Evolutionary conservation across 37 sponge, comb jelly and placozoan species (phyloP), one percentile per base, ranked within the genome.

Genomic region (Haliclona indistincta): DNA sequence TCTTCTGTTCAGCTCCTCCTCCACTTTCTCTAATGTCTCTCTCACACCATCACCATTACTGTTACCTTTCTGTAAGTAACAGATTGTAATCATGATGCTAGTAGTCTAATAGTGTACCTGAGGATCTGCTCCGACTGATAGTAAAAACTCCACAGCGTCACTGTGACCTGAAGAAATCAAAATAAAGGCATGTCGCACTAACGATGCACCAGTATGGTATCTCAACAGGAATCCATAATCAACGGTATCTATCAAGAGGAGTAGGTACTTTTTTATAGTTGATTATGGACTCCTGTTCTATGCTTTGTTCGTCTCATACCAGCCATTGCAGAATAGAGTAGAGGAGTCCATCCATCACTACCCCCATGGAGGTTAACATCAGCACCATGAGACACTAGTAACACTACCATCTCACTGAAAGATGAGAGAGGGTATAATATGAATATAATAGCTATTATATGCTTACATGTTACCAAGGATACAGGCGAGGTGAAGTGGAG

Each of bases 401-500:
- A 29, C 23, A 44, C 54, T 3, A 82, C 83, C 79, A 86, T 66
- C 25, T 73, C 83, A 1, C 92, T 91, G 60, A 20, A 42, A 22
- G 38, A 11, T 19, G 62, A 2, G 32, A 36, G 28, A 7, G 39
- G 60, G 39, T 8, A 73, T 73, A 54, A 15, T 28, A 39, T 7
- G 36, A 70, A 4, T 17, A 44, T 10, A 44, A 25, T 70, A 32
- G 28, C 3, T 26, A 20, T 23, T 23, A 67, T 17, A 22, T 0
- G 63, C 87, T 77, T 52, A 86, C 92, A 81, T 20, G 65, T 82
- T 78, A 15, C 93, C 93, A 17, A 75, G 38, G 6, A 74, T 65
- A 41, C 84, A 88, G 38, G 93, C 93, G 0, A 93, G 61, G 47
- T 93, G 93, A 3, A 93, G 86, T 4, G 93, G 84, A 28, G 93